phyloP scores from a whole-genome alignment of 2,113 vertebrate species.

The Pachycephala philippinensis region DNA sequence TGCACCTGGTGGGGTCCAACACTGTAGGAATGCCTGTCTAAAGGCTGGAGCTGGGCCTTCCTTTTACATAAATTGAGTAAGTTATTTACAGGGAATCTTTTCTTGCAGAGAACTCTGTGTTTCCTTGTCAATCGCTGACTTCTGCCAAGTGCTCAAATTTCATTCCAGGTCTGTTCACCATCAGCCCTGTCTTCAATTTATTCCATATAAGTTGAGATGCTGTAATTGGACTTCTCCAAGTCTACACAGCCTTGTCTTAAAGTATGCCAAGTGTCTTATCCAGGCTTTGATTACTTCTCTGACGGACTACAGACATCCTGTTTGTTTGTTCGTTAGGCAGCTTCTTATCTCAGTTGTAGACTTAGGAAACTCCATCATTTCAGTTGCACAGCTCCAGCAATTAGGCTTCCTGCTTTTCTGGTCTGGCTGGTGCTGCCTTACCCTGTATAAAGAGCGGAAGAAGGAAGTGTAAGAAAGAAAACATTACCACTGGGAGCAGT shows the following conservation, averaged over 20 bases:
- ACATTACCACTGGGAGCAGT: not conserved
- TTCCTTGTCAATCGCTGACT: not conserved
- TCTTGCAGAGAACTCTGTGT: not conserved
- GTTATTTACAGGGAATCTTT: not conserved
- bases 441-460: not conserved
- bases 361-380: not conserved
- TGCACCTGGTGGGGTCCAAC: not conserved
- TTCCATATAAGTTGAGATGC: not conserved
- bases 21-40: not conserved
- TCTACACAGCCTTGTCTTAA: not conserved
- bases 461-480: not conserved
- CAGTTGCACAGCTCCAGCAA: not conserved
- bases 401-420: not conserved
- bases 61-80: not conserved
- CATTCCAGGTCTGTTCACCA: not conserved
- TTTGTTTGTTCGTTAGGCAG: not conserved
- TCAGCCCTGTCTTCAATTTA: not conserved
- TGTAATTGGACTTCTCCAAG: slow-evolving; percentile 4
- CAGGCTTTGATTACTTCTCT: not conserved
- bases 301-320: not conserved
- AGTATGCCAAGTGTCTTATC: not conserved
- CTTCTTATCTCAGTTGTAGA: not conserved
- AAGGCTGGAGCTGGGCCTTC: not conserved
- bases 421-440: not conserved
- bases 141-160: not conserved